Evolutionary conservation across 2,888 invertebrate genomes (phyloP), one percentile per base, ranked within the genome.

Genomic region (Cerceris ruficornis): DNA sequence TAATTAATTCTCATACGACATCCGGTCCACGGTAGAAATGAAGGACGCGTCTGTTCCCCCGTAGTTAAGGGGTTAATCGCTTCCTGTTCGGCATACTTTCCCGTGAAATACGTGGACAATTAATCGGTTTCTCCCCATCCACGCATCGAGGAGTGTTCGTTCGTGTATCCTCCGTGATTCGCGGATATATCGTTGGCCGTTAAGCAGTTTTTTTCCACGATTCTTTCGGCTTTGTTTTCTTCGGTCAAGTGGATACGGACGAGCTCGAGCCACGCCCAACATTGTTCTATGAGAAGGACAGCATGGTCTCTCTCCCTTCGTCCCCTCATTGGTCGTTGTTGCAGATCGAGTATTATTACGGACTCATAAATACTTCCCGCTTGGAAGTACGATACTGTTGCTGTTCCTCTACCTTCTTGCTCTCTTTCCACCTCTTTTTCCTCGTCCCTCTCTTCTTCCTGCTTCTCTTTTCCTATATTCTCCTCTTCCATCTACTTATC

Each of bases 361-460:
- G 77, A 65, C 72, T 81, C 77, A 73, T 81, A 81, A 81, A 81
- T 81, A 77, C 69, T 76, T 80, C 81, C 68, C 76, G 69, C 80
- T 28, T 58, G 66, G 71, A 71, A 66, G 60, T 62, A 62, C 68
- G 61, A 68, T 54, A 55, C 65, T 49, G 64, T 15, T 28, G 43
- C 7, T 28, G 55, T 57, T 42, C 28, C 57, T 7, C 15, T 57
- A 11, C 41, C 41, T 58, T 28, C 2, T 15, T 28, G 41, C 14
- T 15, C 28, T 42, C 42, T 50, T 52, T 17, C 41, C 58, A 13
- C 50, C n/a, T n/a, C n/a, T n/a, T n/a, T 57, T 28, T 57, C 39
- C 2, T 11, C 46, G 13, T 9, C 1, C 11, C 6, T 14, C 14
- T 46, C 42, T 42, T n/a, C 39, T 39, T 39, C 11, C 14, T 13